Percentiles rank a stretch among this genome's conserved stretches.
Evolutionary conservation across 2,113 vertebrate species (phyloP).

Genomic region (Myxocyprinus asiaticus): DNA sequence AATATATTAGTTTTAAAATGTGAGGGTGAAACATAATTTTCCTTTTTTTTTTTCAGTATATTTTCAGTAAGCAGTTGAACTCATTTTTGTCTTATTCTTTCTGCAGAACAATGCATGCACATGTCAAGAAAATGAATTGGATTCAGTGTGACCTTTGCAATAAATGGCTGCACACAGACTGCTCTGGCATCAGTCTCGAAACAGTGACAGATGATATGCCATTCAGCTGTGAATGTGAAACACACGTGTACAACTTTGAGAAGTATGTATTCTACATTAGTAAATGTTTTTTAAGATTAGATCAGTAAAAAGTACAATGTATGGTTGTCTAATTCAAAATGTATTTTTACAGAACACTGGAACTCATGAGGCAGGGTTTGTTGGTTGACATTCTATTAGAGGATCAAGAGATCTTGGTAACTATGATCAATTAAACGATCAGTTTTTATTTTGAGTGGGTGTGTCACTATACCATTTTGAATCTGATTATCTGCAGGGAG

Average conservation of each 20-base stretch:
- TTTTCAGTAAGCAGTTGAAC: too few relatives aligned
- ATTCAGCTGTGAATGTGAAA: background rate
- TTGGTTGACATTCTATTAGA: background rate
- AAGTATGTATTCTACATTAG: too few relatives aligned
- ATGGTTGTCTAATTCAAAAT: background rate
- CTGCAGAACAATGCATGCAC: slow-evolving; percentile 2
- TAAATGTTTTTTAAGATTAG: background rate
- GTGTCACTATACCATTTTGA: too few relatives aligned
- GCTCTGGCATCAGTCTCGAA: background rate
- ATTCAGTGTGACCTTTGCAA: slow-evolving; percentile 14
- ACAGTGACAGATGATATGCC: background rate
- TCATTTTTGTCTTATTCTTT: background rate
- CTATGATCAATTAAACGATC: too few relatives aligned
- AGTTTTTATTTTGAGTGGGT: background rate
- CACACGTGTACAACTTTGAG: background rate
- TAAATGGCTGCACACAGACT: slow-evolving; percentile 8
- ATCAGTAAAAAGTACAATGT: background rate
- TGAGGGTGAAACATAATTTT: too few relatives aligned
- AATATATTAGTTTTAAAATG: background rate
- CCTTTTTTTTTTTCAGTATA: too few relatives aligned
- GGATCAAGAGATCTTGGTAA: background rate
- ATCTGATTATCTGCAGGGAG: too few relatives aligned
- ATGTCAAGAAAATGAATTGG: background rate
- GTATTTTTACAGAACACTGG: background rate
- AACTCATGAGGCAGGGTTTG: background rate